phyloP scores from a whole-genome alignment of 1,140 invertebrate species.

The Oscheius sp. region DNA sequence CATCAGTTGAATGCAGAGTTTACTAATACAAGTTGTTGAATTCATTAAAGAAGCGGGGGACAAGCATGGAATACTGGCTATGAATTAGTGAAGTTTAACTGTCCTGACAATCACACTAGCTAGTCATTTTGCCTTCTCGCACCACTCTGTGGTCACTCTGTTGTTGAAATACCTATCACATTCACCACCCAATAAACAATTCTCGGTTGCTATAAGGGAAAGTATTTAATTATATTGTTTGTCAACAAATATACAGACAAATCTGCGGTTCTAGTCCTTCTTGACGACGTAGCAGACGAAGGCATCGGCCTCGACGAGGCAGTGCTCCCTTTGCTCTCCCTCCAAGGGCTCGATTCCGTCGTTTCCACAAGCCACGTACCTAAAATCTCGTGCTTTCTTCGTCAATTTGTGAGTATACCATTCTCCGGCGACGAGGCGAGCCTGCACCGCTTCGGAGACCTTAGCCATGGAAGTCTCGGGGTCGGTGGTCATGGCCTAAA shows the following conservation, averaged over 20 bases:
- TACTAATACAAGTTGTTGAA: no score
- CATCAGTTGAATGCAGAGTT: no score
- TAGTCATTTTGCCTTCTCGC: no score
- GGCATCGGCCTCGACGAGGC: slow-evolving; percentile 13
- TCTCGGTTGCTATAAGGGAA: background rate
- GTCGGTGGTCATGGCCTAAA: slow-evolving; percentile 14
- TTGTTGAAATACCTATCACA: no score
- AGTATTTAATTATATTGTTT: background rate
- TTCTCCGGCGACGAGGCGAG: slow-evolving; percentile 21
- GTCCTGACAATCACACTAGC: no score
- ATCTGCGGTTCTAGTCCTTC: slow-evolving; percentile 6
- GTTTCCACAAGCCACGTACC: slow-evolving; percentile 28
- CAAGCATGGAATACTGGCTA: no score
- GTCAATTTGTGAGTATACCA: background rate
- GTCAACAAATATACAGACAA: slow-evolving; percentile 8
- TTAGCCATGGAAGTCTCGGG: slow-evolving; percentile 17
- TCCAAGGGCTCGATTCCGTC: slow-evolving; percentile 17
- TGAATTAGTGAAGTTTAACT: no score
- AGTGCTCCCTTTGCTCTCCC: slow-evolving; percentile 20
- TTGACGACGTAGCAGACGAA: slow-evolving; percentile 28
- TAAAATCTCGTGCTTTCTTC: background rate
- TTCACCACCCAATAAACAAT: no score
- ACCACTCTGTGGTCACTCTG: no score
- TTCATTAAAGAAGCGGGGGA: no score
- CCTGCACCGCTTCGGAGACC: slow-evolving; percentile 10